These are phyloP conservation scores for Beroe forskalii DNA, from an alignment of 37 sponge, comb jelly and placozoan genomes.

Conservation along the genomic window DNA sequence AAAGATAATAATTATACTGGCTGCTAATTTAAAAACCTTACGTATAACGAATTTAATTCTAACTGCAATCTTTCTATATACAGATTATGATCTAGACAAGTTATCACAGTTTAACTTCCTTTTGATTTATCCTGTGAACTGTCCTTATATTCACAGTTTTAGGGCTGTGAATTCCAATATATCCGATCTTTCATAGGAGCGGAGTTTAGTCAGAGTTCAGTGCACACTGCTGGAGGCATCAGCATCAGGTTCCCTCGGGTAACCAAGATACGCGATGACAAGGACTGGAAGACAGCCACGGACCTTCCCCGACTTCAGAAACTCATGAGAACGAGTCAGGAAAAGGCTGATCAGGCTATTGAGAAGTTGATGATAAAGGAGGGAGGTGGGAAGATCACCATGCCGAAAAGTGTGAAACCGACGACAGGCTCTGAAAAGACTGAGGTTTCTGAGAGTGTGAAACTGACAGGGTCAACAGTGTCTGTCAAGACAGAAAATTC, in stretches of 20 bases:
- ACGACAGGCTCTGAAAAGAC: background rate
- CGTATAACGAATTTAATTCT: background rate
- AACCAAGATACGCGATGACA: constrained; percentile 93
- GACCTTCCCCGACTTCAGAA: constrained; percentile 81
- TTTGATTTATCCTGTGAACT: too few species aligned
- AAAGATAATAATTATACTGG: too few species aligned
- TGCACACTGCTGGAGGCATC: constrained; percentile 91
- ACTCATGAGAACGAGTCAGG: constrained; percentile 55
- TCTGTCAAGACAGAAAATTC: too few species aligned
- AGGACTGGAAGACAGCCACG: constrained; percentile 94
- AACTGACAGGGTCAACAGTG: background rate
- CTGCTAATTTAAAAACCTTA: too few species aligned
- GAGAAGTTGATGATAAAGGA: constrained; percentile 46
- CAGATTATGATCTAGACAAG: background rate
- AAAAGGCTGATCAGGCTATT: constrained; percentile 37
- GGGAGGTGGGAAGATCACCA: constrained; percentile 27
- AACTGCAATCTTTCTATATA: background rate
- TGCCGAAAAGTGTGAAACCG: background rate
- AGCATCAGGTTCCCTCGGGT: constrained; percentile 96
- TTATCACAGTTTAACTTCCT: too few species aligned
- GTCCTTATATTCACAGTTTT: too few species aligned
- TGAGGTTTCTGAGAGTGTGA: background rate
- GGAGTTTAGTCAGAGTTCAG: constrained; percentile 85
- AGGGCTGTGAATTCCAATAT: too few species aligned
- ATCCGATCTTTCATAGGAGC: constrained; percentile 78